Percentiles rank a stretch among this genome's conserved stretches.
Evolutionary conservation across 2,113 vertebrate genomes (phyloP).

Genomic region (Neogobius melanostomus): DNA sequence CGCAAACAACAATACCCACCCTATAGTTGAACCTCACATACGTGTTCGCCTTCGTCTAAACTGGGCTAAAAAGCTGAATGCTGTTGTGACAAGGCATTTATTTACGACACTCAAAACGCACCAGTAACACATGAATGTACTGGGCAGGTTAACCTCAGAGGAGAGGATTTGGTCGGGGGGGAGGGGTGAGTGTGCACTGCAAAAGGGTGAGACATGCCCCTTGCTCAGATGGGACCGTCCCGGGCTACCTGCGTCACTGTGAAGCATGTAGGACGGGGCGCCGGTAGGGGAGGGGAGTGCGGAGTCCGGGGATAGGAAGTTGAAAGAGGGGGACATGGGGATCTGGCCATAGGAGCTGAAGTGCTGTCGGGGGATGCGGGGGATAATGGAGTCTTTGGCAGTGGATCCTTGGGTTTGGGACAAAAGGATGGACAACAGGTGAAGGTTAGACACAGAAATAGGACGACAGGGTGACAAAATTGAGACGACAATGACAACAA

Average conservation of each 20-base stretch:
- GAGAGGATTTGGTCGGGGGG: conserved; percentile 23
- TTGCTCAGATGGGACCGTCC: conserved; percentile 34
- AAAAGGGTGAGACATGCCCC: conserved; percentile 51
- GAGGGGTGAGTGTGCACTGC: conserved; percentile 56
- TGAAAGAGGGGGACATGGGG: conserved; percentile 72
- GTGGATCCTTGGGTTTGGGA: conserved; percentile 81
- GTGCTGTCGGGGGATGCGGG: conserved; percentile 74
- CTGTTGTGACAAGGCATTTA: conserved; percentile 36
- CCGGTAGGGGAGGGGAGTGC: conserved; percentile 70
- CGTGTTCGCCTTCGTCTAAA: no score
- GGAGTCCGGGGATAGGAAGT: conserved; percentile 74
- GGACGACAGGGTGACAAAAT: not conserved
- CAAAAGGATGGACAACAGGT: conserved; percentile 39
- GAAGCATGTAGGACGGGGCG: conserved; percentile 65
- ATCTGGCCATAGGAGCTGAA: conserved; percentile 81
- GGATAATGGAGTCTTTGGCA: conserved; percentile 85
- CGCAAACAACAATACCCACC: no score
- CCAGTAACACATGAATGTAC: conserved; percentile 65
- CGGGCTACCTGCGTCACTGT: conserved; percentile 75
- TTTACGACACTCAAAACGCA: conserved; percentile 50
- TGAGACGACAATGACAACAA: not conserved
- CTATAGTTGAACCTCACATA: no score
- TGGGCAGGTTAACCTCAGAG: conserved; percentile 62
- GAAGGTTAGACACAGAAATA: conserved; percentile 9
- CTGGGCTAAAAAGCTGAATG: no score